Evolutionary conservation across 2,797 vertebrate genomes (phyloP).

Genomic region (Gambusia yucatana): DNA sequence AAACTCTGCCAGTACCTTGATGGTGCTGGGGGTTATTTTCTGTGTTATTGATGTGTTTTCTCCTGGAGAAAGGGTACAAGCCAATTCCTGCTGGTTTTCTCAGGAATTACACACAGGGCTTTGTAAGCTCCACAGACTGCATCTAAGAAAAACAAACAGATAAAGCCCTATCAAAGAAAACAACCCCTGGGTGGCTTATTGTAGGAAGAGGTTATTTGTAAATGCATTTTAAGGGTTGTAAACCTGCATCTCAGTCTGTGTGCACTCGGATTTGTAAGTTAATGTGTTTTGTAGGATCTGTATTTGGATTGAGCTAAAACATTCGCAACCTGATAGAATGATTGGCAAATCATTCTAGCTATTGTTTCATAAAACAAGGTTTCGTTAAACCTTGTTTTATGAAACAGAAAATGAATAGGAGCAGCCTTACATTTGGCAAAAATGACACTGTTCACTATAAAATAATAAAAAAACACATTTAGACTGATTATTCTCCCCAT

Average conservation of each 20-base stretch:
- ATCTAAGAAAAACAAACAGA: conserved; percentile 11
- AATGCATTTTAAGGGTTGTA: conserved; percentile 7
- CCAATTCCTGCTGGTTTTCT: conserved; percentile 9
- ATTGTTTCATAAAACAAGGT: background rate
- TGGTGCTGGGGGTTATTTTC: conserved; percentile 16
- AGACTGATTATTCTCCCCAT: background rate
- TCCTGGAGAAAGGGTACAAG: conserved; percentile 16
- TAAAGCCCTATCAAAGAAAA: conserved; percentile 12
- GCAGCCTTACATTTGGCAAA: background rate
- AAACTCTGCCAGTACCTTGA: conserved; percentile 7
- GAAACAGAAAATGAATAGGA: background rate
- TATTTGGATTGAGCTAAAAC: conserved; percentile 6
- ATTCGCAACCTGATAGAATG: background rate
- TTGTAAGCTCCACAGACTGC: conserved; percentile 6
- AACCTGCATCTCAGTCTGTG: conserved; percentile 6
- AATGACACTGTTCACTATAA: background rate
- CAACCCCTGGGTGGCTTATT: background rate
- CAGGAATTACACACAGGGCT: conserved; percentile 4
- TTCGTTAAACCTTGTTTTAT: background rate
- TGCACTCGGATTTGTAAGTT: conserved; percentile 1
- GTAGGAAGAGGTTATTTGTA: conserved; percentile 8
- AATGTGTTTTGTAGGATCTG: background rate
- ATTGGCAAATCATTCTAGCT: background rate
- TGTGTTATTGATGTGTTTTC: conserved; percentile 20
- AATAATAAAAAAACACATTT: background rate